Base-by-base conservation (phyloP, 2,113 vertebrate genomes). In the Corythoichthys intestinalis region DNA sequence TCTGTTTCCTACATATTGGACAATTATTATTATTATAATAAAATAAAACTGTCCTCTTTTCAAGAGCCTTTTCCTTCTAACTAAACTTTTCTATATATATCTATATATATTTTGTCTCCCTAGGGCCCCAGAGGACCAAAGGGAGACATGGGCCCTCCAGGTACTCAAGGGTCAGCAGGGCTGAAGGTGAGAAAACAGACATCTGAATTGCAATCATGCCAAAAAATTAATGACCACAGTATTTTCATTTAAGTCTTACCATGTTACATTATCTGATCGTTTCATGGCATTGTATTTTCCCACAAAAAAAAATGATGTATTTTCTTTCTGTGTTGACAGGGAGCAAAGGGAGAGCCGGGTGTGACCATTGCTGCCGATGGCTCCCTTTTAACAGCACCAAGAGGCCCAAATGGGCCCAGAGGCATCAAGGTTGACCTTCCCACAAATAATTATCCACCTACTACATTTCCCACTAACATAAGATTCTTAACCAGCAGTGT, bases 261-360 rank as follows among this genome's bases (percentile, higher is more conserved):
- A 44, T 44, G 1, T 44, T 44, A 44, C 6, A 7, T 44, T 5
- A 44, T 44, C 41, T 44, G 6, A 8, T 44, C 3, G 41, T 3
- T 44, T 44, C 9, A 44, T 44, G 41, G 41, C 41, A 44, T 28
- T 28, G 20, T 28, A 28, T 28, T 28, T 28, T 28, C 20, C 20
- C 41, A 44, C 41, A 44, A 44, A 8, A 28, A 8, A 28, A 28
- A 37, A 37, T 37, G 11, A 12, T 58, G 34, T 71, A 11, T 52
- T 44, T 38, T 54, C 39, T 5, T 70, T 72, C 5, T 70, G 3
- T 47, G 12, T 15, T 66, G 7, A 69, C 71, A 98, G 96, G 96
- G 96, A 14, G 94, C 95, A 81, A 98, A 96, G 76, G 96, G 96
- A 37, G 96, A 98, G 70, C 87, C 96, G 0, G 96, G 95, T 1